phyloP scores from a whole-genome alignment of 1,140 invertebrate species.

The Reticulitermes speratus region DNA sequence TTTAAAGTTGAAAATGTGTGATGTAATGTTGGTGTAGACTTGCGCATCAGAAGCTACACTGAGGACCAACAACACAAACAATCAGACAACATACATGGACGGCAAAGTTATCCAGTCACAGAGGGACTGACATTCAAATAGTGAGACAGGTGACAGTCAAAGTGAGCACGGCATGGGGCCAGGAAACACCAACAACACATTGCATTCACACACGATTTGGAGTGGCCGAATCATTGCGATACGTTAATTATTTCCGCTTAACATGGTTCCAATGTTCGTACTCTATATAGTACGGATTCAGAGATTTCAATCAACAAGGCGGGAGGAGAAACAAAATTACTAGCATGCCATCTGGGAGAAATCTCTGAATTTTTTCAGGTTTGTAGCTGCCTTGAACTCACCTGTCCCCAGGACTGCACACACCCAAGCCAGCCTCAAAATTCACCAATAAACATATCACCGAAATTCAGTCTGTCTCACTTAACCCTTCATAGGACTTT shows the following conservation, averaged over 20 bases:
- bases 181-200: not conserved
- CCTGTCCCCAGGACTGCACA: not conserved
- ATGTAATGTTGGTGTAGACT: not conserved
- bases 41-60: slow-evolving; percentile 4
- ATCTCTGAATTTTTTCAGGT: not conserved
- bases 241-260: not conserved
- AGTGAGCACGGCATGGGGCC: not conserved
- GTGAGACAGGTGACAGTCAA: slow-evolving; percentile 4
- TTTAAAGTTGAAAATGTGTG: not conserved
- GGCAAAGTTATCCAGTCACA: not conserved
- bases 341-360: not conserved
- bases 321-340: not conserved
- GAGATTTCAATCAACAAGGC: not conserved
- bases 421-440: not conserved
- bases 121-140: slow-evolving; percentile 1
- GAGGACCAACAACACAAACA: slow-evolving; percentile 11
- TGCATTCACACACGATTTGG: not conserved
- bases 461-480: not conserved
- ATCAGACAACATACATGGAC: slow-evolving; percentile 6
- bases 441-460: not conserved
- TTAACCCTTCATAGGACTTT: no score
- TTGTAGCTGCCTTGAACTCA: not conserved
- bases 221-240: no score
- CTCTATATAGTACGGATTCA: not conserved
- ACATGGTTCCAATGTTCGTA: not conserved